These are phyloP conservation scores for Chouioia cunea DNA, from an alignment of 2,888 invertebrate genomes.

Conservation along the genomic window DNA sequence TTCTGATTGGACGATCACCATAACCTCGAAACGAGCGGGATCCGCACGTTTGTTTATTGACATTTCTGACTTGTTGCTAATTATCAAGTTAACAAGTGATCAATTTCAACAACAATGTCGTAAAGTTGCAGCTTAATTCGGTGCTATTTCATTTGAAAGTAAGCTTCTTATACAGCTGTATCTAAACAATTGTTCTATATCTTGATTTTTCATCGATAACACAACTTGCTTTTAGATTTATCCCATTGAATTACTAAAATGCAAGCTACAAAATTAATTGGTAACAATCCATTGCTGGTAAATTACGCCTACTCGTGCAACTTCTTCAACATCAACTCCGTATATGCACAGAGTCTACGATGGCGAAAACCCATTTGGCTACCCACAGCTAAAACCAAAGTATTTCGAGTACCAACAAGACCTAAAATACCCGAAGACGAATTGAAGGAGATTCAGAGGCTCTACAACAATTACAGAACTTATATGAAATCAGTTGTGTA, in stretches of 20 bases:
- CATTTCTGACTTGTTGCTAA: not conserved
- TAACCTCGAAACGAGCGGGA: no score
- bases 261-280: constrained; percentile 36
- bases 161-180: not conserved
- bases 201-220: not conserved
- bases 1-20: no score
- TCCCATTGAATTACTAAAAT: constrained; percentile 1
- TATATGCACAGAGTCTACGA: constrained; percentile 41
- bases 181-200: not conserved
- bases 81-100: not conserved
- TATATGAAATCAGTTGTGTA: constrained; percentile 71
- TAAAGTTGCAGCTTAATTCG: not conserved
- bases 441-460: constrained; percentile 74
- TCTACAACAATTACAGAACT: constrained; percentile 79
- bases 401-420: constrained; percentile 78
- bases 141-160: constrained; percentile 6
- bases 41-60: constrained; percentile 14
- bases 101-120: constrained; percentile 7
- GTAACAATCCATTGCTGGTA: constrained; percentile 29
- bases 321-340: constrained; percentile 36
- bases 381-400: constrained; percentile 83
- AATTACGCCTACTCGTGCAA: constrained; percentile 30
- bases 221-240: not conserved
- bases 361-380: constrained; percentile 83
- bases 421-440: constrained; percentile 76